Base-by-base conservation (phyloP, 2,888 invertebrate species). In the Nasonovia ribisnigri region DNA sequence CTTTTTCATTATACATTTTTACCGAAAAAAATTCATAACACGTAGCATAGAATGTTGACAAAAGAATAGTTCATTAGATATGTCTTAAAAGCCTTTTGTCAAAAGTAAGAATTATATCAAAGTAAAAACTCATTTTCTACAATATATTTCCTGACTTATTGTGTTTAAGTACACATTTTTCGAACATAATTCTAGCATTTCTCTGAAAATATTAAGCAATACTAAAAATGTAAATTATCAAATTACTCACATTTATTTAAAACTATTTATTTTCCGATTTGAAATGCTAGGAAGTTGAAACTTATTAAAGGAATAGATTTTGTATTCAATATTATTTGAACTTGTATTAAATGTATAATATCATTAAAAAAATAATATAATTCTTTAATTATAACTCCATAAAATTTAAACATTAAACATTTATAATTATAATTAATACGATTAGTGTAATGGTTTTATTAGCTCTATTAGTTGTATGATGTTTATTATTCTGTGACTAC, bases 21-120 rank as follows among this genome's bases (percentile, higher is more conserved):
- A 36, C 36, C 77, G 5, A 90, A 24, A 77, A 24, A 90, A 77
- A 90, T 90, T 67, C 90, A 77, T 48, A 48, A 48, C 67, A 67
- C 48, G 67, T 77, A 90, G 36, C 16, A 67, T 24, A 20, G 48
- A 90, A 48, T 90, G 13, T 90, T 36, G 48, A 77, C 46, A n/a
- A 46, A 90, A n/a, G 48, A 48, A 77, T 46, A 51, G 5, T 36
- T n/a, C 87, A 87, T n/a, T 46, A 84, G 29, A 43, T 11, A 29
- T 24, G 24, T 84, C 77, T 36, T 36, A 84, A 43, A 84, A 26
- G 84, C 5, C 42, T 84, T 84, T 84, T 42, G 84, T 84, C 43
- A 43, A 43, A 43, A 43, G 54, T 54, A n/a, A 42, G 36, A 90
- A 90, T 90, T 46, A 48, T 11, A 77, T 36, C 48, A 67, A 77